Conservation (phyloP, 1,140 invertebrate species). For the Lepidotrigona ventralis region DNA sequence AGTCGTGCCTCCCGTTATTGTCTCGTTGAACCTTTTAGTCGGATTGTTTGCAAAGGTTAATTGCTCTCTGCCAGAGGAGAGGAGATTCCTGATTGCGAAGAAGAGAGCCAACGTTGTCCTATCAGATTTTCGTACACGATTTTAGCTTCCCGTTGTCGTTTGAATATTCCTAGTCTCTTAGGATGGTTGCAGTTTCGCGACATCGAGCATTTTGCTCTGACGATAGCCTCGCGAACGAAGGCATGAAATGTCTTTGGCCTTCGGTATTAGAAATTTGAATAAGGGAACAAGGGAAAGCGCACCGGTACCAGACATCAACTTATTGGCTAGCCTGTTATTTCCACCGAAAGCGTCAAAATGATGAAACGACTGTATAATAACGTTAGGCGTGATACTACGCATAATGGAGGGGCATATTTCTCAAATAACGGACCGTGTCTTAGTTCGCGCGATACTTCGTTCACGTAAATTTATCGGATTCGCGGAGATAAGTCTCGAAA, state of each 20-base stretch:
- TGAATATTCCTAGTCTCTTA: not conserved
- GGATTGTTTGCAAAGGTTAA: not conserved
- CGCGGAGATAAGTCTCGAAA: not conserved
- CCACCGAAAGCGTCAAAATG: conserved; percentile 4
- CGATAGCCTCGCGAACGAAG: too few relatives aligned
- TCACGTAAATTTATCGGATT: not conserved
- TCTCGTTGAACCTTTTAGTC: not conserved
- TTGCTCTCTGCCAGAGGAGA: not conserved
- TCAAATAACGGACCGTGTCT: not conserved
- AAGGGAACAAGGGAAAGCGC: not conserved
- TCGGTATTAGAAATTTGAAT: not conserved
- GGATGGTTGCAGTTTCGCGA: not conserved
- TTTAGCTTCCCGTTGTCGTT: not conserved
- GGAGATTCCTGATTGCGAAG: not conserved
- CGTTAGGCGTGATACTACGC: not conserved
- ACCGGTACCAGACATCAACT: not conserved
- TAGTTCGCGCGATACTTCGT: not conserved
- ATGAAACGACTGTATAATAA: not conserved
- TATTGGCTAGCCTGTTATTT: not conserved
- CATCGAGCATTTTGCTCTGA: too few relatives aligned
- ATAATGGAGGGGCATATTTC: not conserved
- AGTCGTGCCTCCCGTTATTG: not conserved
- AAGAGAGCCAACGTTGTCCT: not conserved
- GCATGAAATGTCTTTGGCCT: too few relatives aligned
- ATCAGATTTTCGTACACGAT: not conserved